Percentiles rank a stretch among this genome's conserved stretches.
Evolutionary conservation across 2,888 invertebrate species (phyloP).

Genomic region (Rugalucina vietnamica): DNA sequence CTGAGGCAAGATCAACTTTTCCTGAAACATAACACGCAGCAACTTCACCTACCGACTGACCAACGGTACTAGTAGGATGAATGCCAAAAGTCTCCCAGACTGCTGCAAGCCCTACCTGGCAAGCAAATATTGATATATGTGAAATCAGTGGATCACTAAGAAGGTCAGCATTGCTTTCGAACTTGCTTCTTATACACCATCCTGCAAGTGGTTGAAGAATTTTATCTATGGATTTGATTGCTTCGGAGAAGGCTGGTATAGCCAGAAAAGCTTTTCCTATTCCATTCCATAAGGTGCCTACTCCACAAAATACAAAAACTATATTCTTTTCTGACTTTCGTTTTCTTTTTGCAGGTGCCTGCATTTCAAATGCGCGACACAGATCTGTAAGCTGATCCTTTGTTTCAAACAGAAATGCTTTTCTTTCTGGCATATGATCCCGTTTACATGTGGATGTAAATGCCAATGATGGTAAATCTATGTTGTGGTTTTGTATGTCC

Average conservation of each 20-base stretch:
- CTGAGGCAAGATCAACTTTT: slow-evolving; percentile 6
- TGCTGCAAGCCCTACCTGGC: slow-evolving; percentile 12
- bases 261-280: slow-evolving; percentile 64
- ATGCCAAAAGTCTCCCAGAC: slow-evolving; percentile 36
- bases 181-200: slow-evolving; percentile 36
- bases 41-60: slow-evolving; percentile 52
- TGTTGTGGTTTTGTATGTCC: not conserved
- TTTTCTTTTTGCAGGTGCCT: not conserved
- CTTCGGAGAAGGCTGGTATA: slow-evolving; percentile 42
- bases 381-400: not conserved
- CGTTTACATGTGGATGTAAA: slow-evolving; percentile 38
- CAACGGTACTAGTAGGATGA: slow-evolving; percentile 25
- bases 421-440: slow-evolving; percentile 20
- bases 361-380: not conserved
- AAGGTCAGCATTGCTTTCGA: slow-evolving; percentile 31
- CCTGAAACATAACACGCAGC: slow-evolving; percentile 42
- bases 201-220: slow-evolving; percentile 31
- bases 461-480: slow-evolving; percentile 12
- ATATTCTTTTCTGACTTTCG: not conserved
- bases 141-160: not conserved
- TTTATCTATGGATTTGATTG: slow-evolving; percentile 51
- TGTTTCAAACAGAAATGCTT: slow-evolving; percentile 21
- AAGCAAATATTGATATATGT: not conserved
- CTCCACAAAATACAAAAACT: slow-evolving; percentile 70
- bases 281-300: slow-evolving; percentile 66